Evolutionary conservation across 2,888 invertebrate genomes (phyloP), one percentile per base, ranked within the genome.

Genomic region (Apoda limacodes): DNA sequence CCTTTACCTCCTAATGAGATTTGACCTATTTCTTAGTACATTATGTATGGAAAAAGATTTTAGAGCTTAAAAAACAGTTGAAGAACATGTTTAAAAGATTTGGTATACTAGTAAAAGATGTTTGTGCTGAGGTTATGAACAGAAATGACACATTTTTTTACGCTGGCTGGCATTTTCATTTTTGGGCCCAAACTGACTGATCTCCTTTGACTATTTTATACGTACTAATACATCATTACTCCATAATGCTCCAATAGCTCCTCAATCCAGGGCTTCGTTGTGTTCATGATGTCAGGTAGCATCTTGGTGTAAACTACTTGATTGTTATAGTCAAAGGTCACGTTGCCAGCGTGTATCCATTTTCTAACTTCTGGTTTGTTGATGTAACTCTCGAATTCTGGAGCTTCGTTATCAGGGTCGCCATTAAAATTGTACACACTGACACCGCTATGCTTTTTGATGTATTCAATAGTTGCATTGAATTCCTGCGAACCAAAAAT

Each of bases 161-260:
- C n/a, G n/a, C n/a, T n/a, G n/a, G n/a, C n/a, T n/a, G n/a, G n/a
- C n/a, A n/a, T n/a, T n/a, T n/a, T n/a, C n/a, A n/a, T n/a, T n/a
- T n/a, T n/a, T n/a, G n/a, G n/a, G n/a, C n/a, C n/a, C n/a, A n/a
- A n/a, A n/a, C n/a, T n/a, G n/a, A n/a, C n/a, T n/a, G n/a, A n/a
- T n/a, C n/a, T n/a, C n/a, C 25, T n/a, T 29, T 25, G 14, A 20
- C 24, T 15, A 13, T 43, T 31, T 36, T n/a, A n/a, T n/a, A n/a
- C n/a, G n/a, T n/a, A 66, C 70, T 57, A 63, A 28, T 91, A 92
- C 38, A 89, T 74, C 45, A 92, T 57, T 10, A 91, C 87, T 48
- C 76, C 72, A 47, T 88, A 89, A 49, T 85, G 61, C 21, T 83
- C 76, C 7, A 87, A 49, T 9, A 89, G 54, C 43, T 83, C 83